phyloP scores from a whole-genome alignment of 1,140 invertebrate genomes.

The Agraylea sexmaculata region DNA sequence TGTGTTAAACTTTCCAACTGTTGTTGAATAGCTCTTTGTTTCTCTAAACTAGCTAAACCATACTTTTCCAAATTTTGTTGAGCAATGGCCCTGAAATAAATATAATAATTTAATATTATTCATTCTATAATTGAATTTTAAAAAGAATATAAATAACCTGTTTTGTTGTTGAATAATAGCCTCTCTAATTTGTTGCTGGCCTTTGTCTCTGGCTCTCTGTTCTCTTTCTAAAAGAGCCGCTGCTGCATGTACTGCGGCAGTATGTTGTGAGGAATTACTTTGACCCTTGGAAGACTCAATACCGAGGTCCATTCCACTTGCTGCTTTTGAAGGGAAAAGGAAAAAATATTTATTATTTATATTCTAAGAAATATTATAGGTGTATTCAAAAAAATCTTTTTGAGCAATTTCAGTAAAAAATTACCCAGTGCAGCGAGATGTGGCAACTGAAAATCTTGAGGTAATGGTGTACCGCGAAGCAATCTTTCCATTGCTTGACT shows the following conservation, averaged over 20 bases:
- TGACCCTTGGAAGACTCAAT: slow-evolving; percentile 8
- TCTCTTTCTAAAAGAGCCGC: slow-evolving; percentile 26
- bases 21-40: slow-evolving; percentile 40
- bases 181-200: slow-evolving; percentile 38
- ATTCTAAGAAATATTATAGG: neutral
- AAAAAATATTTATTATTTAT: too few species aligned
- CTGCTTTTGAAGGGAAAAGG: too few species aligned
- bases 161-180: slow-evolving; percentile 45
- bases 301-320: slow-evolving; percentile 20
- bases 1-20: slow-evolving; percentile 26
- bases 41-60: slow-evolving; percentile 40
- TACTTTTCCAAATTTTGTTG: slow-evolving; percentile 46
- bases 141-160: slow-evolving; percentile 19
- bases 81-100: slow-evolving; percentile 32
- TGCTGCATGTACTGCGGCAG: slow-evolving; percentile 22
- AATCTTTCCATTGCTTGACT: slow-evolving; percentile 38
- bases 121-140: too few species aligned
- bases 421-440: slow-evolving; percentile 41
- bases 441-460: slow-evolving; percentile 39
- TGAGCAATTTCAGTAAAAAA: slow-evolving; percentile 21
- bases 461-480: slow-evolving; percentile 31
- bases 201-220: slow-evolving; percentile 25
- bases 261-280: neutral
- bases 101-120: neutral
- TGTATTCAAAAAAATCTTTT: neutral